Conservation (phyloP, 2,888 invertebrate genomes). For the Dasypogon diadema region DNA sequence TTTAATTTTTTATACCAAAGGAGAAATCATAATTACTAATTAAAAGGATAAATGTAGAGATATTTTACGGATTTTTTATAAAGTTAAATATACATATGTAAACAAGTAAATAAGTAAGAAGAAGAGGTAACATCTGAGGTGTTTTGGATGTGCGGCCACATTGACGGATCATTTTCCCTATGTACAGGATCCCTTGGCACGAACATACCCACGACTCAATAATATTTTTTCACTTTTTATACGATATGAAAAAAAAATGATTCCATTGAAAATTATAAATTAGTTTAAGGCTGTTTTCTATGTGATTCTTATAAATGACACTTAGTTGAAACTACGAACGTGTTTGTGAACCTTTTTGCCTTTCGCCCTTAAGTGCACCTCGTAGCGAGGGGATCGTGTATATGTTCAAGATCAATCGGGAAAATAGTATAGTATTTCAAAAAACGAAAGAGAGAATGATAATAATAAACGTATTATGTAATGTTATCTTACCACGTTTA, state of each 20-base stretch:
- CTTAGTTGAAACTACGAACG: neutral
- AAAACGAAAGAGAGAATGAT: conserved; percentile 15
- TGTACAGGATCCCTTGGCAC: conserved; percentile 4
- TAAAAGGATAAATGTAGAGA: conserved; percentile 36
- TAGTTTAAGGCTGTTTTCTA: conserved; percentile 28
- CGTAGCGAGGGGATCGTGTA: neutral
- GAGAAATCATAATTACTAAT: conserved; percentile 49
- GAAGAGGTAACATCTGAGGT: conserved; percentile 35
- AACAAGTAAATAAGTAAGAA: conserved; percentile 3
- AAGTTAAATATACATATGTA: conserved; percentile 27
- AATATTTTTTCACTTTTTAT: conserved; percentile 10
- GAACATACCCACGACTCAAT: neutral
- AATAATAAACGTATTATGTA: conserved; percentile 24
- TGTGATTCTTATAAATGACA: conserved; percentile 33
- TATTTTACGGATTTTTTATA: conserved; percentile 50
- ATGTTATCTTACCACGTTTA: conserved; percentile 29
- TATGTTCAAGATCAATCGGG: conserved; percentile 11
- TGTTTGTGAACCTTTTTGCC: neutral
- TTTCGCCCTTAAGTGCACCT: neutral
- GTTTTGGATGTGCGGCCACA: conserved; percentile 33
- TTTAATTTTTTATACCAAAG: conserved; percentile 57
- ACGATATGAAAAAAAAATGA: conserved; percentile 4
- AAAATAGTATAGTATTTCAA: conserved; percentile 19
- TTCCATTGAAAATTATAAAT: conserved; percentile 13
- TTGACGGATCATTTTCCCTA: conserved; percentile 21